Conservation (phyloP, 2,113 vertebrate genomes). For the Geococcyx californianus region DNA sequence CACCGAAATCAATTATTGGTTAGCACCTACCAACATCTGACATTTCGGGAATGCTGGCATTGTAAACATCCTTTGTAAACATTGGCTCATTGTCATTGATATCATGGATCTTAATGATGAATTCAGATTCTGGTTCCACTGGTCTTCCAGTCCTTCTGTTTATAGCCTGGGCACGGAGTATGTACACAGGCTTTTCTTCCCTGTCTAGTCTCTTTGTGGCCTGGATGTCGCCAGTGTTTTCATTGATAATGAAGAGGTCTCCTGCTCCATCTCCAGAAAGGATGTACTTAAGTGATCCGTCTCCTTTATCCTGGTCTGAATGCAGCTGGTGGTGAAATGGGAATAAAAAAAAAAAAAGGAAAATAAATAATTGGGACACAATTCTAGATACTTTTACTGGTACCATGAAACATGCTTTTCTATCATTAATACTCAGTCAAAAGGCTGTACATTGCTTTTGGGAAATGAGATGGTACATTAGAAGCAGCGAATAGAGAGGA, state of each 20-base stretch:
- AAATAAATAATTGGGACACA: background rate
- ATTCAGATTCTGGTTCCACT: conserved; percentile 93
- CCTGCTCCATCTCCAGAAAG: conserved; percentile 95
- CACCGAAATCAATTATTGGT: background rate
- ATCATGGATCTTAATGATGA: conserved; percentile 98
- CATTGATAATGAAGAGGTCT: conserved; percentile 93
- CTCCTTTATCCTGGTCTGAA: conserved; percentile 91
- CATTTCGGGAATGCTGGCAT: conserved; percentile 91
- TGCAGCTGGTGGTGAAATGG: conserved; percentile 85
- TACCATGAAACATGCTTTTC: background rate
- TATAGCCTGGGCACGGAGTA: conserved; percentile 90
- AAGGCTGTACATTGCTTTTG: background rate
- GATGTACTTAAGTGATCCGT: conserved; percentile 91
- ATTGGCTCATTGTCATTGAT: conserved; percentile 96
- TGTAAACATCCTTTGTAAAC: conserved; percentile 90
- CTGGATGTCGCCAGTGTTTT: conserved; percentile 96
- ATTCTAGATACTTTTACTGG: background rate
- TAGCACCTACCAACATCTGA: conserved; percentile 88
- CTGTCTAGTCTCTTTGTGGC: conserved; percentile 94
- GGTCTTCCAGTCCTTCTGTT: conserved; percentile 88
- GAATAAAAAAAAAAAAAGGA: conserved; percentile 43
- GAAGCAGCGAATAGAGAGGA: background rate
- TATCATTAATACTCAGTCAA: background rate
- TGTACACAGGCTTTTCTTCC: conserved; percentile 92
- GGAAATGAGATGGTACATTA: background rate